Base-by-base conservation (phyloP, 1,140 invertebrate species). In the Globodera ellingtonae region DNA sequence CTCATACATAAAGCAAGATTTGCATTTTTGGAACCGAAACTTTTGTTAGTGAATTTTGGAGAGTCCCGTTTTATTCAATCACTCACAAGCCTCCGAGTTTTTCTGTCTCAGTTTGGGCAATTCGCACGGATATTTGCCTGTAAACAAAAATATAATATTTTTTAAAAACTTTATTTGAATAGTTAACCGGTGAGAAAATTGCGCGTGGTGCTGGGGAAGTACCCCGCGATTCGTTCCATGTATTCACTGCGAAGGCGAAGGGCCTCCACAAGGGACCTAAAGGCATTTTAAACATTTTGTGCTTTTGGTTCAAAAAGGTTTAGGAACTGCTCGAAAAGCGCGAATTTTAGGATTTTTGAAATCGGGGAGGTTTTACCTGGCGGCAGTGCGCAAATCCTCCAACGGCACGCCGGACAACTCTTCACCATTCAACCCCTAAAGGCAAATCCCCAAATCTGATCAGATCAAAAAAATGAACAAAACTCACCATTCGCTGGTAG, bases 391-490 rank as follows among this genome's bases (percentile, higher is more conserved):
- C 21, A 89, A 73, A 78, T 89, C 87, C 74, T 89, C 87, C 13
- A 89, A 78, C 7, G 87, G 87, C 47, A 89, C 89, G 18, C 87
- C 87, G 9, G 84, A 86, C n/a, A 89, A 70, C 66, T 89, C 88
- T 73, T 89, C 87, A 6, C 87, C 87, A 67, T 88, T 89, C 48
- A 89, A 82, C 6, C 75, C 59, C 73, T 75, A 56, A 75, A 21
- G 65, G 46, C 0, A 50, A 48, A 73, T 52, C 4, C 10, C 50
- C 50, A 13, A 52, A 52, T 52, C 1, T 35, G 35, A 35, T 35
- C 7, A 52, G 50, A 13, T 5, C 50, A 46, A 73, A 15, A 15
- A 24, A 24, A 24, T 13, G 13, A 15, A 15, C 6, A 52, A 74
- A 52, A 52, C 18, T 4, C 44, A 88, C 87, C 87, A 89, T 89